Percentiles rank a stretch among this genome's conserved stretches.
Conservation (phyloP, 2,797 vertebrate genomes). For the Labroides dimidiatus region DNA sequence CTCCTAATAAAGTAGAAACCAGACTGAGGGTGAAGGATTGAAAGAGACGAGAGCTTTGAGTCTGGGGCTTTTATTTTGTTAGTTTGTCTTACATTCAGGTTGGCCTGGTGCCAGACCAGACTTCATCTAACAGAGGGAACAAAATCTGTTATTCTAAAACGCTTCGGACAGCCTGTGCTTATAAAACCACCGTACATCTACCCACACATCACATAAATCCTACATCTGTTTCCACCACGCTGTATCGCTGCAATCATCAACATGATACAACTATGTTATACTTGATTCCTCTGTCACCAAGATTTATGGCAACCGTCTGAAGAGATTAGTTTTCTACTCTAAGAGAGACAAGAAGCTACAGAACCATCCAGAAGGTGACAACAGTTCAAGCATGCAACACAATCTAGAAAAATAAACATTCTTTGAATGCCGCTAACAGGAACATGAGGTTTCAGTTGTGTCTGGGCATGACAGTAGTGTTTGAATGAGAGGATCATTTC, state of each 20-base stretch:
- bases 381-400: constrained; percentile 75
- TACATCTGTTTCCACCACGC: constrained; percentile 41
- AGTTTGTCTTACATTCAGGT: constrained; percentile 76
- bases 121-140: constrained; percentile 45
- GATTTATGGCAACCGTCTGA: constrained; percentile 62
- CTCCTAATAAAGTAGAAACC: constrained; percentile 43
- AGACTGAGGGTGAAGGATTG: constrained; percentile 32
- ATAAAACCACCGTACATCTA: constrained; percentile 47
- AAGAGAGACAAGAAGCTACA: constrained; percentile 49
- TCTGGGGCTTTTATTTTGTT: constrained; percentile 71
- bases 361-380: constrained; percentile 53
- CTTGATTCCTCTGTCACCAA: constrained; percentile 55
- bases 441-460: constrained; percentile 67
- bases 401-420: constrained; percentile 73
- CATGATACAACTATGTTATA: constrained; percentile 49
- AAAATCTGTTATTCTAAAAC: constrained; percentile 44
- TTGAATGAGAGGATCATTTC: constrained; percentile 64
- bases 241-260: constrained; percentile 45
- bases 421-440: constrained; percentile 54
- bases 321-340: constrained; percentile 31
- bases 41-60: constrained; percentile 44
- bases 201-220: constrained; percentile 51
- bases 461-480: constrained; percentile 73
- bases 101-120: constrained; percentile 72
- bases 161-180: constrained; percentile 51